phyloP scores from a whole-genome alignment of 2,888 invertebrate species.

The Pomacea canaliculata region DNA sequence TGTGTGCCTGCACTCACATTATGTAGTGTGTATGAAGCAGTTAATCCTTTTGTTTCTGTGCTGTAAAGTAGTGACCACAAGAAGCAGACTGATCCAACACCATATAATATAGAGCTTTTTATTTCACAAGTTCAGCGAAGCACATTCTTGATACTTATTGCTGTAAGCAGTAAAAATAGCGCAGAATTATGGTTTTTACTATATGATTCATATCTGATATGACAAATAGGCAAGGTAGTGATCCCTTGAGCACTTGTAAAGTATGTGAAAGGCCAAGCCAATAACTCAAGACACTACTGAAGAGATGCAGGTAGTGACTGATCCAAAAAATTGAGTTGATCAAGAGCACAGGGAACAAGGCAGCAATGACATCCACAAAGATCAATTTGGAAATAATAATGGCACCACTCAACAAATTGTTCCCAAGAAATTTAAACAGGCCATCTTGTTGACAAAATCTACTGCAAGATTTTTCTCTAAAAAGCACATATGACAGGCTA shows the following conservation, averaged over 20 bases:
- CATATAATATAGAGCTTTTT: no score
- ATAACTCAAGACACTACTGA: no score
- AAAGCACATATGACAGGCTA: background rate
- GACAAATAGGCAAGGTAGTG: conserved; percentile 21
- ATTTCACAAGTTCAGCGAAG: conserved; percentile 28
- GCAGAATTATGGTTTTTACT: conserved; percentile 21
- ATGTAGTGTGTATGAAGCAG: no score
- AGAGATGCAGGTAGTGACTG: no score
- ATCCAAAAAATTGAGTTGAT: no score
- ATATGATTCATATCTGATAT: conserved; percentile 19
- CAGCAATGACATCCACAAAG: conserved; percentile 13
- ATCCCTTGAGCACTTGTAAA: background rate
- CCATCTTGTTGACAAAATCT: background rate
- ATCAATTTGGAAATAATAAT: conserved; percentile 16
- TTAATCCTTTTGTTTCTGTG: no score
- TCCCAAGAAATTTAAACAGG: conserved; percentile 12
- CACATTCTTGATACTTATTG: conserved; percentile 31
- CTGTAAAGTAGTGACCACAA: no score
- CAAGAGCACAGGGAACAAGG: background rate
- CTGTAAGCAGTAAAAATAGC: conserved; percentile 32
- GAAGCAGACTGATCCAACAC: no score
- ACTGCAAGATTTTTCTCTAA: background rate
- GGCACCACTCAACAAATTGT: conserved; percentile 15
- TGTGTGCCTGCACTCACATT: no score
- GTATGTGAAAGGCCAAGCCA: no score